Base-by-base conservation (phyloP, 2,888 invertebrate genomes). In the Silvanus unidentatus region DNA sequence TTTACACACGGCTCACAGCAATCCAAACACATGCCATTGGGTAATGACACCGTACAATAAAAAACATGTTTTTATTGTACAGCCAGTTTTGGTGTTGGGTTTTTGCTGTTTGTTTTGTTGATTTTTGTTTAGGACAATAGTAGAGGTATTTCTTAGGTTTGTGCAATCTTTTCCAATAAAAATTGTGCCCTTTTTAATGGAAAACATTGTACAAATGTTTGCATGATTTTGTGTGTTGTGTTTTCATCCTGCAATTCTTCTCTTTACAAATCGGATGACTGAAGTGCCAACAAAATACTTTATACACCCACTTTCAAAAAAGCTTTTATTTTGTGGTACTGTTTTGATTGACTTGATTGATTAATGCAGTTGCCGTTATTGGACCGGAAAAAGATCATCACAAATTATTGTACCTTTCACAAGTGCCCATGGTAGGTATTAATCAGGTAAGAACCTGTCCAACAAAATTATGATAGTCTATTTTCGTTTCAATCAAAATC, bases 1-100 rank as follows among this genome's bases (percentile, higher is more conserved):
- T 78, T 77, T 78, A 62, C 77, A 71, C 82, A 83, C 75, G 68
- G 65, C 70, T 61, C 71, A 70, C 63, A 68, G 64, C 62, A 71
- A 72, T 66, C 72, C 65, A 66, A 80, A 82, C 65, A 79, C 82
- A 76, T 83, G 81, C 73, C 81, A 84, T 75, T 85, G 84, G 86
- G 86, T 86, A 85, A 79, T 15, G 4, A 37, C 16, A 37, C 14
- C 9, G n/a, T 37, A 37, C 37, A 37, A 32, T 32, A 22, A 22
- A 5, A 3, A 22, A 22, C 3, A 22, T 5, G 22, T 5, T 3
- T n/a, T n/a, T 22, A 22, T 22, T 22, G 22, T 22, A 22, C 22
- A 5, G n/a, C 13, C n/a, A 3, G n/a, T 12, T 32, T 32, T 32
- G 32, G n/a, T 32, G 32, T 32, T 32, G 32, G 32, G 3, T 32